Base-by-base conservation (phyloP, 1,140 invertebrate species). In the Melipona quadrifasciata region DNA sequence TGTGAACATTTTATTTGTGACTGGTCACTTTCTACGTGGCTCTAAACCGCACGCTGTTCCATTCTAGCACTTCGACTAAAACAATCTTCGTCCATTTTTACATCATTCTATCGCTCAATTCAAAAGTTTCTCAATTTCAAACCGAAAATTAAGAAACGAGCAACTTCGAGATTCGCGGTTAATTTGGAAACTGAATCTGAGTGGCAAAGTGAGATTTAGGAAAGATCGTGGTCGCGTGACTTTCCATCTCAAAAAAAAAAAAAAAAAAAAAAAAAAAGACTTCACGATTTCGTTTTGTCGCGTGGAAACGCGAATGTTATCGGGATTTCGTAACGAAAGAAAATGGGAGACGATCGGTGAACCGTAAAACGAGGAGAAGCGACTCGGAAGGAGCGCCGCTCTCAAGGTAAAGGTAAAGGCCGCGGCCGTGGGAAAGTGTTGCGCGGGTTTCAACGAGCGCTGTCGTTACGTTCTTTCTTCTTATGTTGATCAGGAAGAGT, bases 11-110 rank as follows among this genome's bases (percentile, higher is more conserved):
- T 90, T 86, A 82, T 91, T 86, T 84, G 73, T 80, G 75, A 77
- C 65, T 74, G 79, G 87, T 86, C 87, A 92, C 91, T 93, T 93
- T 93, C 91, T 93, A 93, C 64, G 72, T 67, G 68, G 70, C 82
- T 85, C 61, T 64, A 58, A 31, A 85, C 77, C 34, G 73, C 17
- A 17, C n/a, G 65, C 70, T 27, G 6, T 58, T 19, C 4, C 27
- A 11, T 72, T 39, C 10, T 24, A 31, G 8, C 16, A 34, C 19
- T 61, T 68, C 16, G 39, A 1, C 51, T 12, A 2, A 1, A 5
- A 8, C 8, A 4, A 78, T 68, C 24, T 39, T 65, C 14, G 39
- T 47, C 17, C 8, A 34, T 61, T n/a, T 39, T 61, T 19, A 21
- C 21, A 47, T n/a, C 24, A 24, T 21, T 1, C 14, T 61, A 24